Conservation (phyloP, 1,140 invertebrate species). For the Frieseomelitta varia region DNA sequence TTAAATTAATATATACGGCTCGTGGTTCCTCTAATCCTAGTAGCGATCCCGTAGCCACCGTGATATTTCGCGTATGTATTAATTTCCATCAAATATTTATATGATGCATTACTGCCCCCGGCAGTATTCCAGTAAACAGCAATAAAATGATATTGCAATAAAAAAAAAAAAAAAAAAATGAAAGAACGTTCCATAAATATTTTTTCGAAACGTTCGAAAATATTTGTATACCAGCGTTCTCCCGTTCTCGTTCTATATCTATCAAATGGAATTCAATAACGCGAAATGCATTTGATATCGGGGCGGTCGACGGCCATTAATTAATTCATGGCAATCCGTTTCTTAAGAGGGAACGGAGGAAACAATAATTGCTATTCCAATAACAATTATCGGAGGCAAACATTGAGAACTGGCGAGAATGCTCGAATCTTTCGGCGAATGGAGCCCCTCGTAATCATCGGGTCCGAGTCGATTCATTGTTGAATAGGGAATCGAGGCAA, state of each 20-base stretch:
- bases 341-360: background rate
- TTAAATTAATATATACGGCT: background rate
- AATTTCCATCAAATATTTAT: background rate
- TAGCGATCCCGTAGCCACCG: background rate
- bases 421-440: slow-evolving; percentile 6
- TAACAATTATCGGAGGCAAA: slow-evolving; percentile 44
- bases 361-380: slow-evolving; percentile 43
- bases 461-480: slow-evolving; percentile 4
- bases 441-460: slow-evolving; percentile 6
- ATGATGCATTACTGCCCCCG: background rate
- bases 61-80: background rate
- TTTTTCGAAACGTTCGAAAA: background rate
- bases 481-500: slow-evolving; percentile 30
- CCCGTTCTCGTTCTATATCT: background rate
- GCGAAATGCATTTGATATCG: background rate
- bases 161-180: background rate
- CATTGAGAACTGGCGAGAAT: slow-evolving; percentile 12
- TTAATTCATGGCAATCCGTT: slow-evolving; percentile 21
- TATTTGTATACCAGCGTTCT: background rate
- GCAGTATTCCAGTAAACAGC: background rate
- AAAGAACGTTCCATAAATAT: too few relatives aligned
- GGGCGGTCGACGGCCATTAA: background rate
- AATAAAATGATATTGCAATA: slow-evolving; percentile 1
- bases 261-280: background rate
- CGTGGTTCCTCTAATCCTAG: too few relatives aligned